Conservation (phyloP, 2,888 invertebrate genomes). For the Thymelicus lineola region DNA sequence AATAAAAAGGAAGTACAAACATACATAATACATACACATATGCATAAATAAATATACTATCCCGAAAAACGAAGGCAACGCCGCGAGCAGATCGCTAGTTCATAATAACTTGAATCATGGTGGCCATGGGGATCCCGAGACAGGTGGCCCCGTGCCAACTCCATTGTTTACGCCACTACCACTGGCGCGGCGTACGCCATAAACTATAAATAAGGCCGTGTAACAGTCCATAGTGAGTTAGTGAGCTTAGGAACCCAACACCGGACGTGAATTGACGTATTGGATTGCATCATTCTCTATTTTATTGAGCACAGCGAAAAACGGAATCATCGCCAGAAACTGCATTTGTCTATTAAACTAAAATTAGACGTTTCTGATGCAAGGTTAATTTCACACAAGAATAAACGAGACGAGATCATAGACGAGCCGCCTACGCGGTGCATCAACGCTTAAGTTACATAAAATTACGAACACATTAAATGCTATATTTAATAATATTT, state of each 20-base stretch:
- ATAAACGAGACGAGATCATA: slow-evolving; percentile 20
- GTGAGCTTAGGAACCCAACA: slow-evolving; percentile 46
- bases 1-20: no score
- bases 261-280: slow-evolving; percentile 48
- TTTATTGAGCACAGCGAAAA: slow-evolving; percentile 20
- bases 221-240: slow-evolving; percentile 44
- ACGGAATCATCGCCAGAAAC: slow-evolving; percentile 26
- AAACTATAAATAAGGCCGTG: slow-evolving; percentile 59
- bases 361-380: slow-evolving; percentile 31
- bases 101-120: not conserved
- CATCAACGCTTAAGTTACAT: not conserved
- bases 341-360: slow-evolving; percentile 27
- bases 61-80: no score
- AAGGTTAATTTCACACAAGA: slow-evolving; percentile 24
- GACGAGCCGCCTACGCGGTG: not conserved
- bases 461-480: not conserved
- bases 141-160: slow-evolving; percentile 53
- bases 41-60: no score
- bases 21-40: no score
- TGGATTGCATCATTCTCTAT: slow-evolving; percentile 42
- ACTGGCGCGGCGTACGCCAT: slow-evolving; percentile 47
- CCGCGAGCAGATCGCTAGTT: no score
- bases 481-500: not conserved
- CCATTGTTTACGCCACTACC: slow-evolving; percentile 64
- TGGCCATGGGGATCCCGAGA: not conserved